A percentile compares a stretch with the other conserved stretches of the same genome.
phyloP scores from a whole-genome alignment of 2,888 invertebrate species.

The Lithophane socia region DNA sequence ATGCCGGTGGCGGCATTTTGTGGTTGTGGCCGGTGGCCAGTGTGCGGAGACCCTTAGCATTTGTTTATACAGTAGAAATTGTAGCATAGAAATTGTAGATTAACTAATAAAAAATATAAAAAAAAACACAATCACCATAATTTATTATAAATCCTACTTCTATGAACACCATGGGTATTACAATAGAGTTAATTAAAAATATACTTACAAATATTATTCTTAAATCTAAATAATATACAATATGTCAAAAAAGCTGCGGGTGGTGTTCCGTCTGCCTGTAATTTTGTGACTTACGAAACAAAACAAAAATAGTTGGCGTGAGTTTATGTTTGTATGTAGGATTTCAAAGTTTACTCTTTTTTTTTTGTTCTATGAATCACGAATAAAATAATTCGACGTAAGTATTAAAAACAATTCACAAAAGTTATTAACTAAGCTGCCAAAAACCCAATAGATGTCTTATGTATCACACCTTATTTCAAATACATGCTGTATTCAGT shows the following conservation, averaged over 20 bases:
- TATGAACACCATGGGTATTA: constrained; percentile 54
- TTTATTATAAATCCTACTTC: constrained; percentile 19
- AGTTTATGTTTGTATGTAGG: too few species aligned
- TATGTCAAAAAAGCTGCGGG: not conserved
- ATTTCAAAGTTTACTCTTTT: not conserved
- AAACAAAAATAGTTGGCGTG: too few species aligned
- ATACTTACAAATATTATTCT: not conserved
- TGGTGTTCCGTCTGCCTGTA: too few species aligned
- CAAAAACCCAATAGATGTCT: not conserved
- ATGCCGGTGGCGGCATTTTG: too few species aligned
- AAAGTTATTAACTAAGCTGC: not conserved
- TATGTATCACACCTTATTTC: not conserved
- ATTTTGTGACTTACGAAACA: too few species aligned
- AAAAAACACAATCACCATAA: constrained; percentile 40
- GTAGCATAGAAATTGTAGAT: not conserved
- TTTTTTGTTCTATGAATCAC: not conserved
- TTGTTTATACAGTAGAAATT: not conserved
- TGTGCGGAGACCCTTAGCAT: not conserved
- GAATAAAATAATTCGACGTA: not conserved
- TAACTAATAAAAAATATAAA: not conserved
- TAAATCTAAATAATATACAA: not conserved
- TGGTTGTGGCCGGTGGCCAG: too few species aligned
- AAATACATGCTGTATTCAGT: not conserved
- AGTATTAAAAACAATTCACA: not conserved
- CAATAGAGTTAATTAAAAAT: constrained; percentile 11